Evolutionary conservation across 2,113 vertebrate species (phyloP), one percentile per base, ranked within the genome.

Genomic region (Ageneiosus marmoratus): DNA sequence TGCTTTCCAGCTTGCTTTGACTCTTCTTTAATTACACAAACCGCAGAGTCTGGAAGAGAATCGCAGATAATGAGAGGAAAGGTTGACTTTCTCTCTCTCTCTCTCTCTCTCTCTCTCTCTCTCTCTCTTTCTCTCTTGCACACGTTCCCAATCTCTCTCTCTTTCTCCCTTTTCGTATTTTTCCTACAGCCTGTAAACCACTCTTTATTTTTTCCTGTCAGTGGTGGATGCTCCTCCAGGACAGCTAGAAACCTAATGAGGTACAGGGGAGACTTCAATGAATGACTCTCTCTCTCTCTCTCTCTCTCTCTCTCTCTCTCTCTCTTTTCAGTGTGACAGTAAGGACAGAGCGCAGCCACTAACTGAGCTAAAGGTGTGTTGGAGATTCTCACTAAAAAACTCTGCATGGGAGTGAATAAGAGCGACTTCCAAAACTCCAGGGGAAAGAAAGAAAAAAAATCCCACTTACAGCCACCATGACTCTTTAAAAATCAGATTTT

Each of bases 231-330:
- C 85, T 86, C 85, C 86, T 85, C 82, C 85, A 82, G 89, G 83
- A 88, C 82, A 85, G 86, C 87, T 89, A 84, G 82, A 82, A 80
- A 85, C 81, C 85, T 90, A 90, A 90, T 90, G 83, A 90, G 86
- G 81, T 88, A 87, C 81, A 86, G 80, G 79, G 79, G 73, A 82
- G 73, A 77, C 46, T 75, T 79, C 80, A 82, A 88, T 88, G 76
- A 88, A 79, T 84, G 78, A 55, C 55, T 67, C 69, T 80, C 63
- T 50, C 75, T 53, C 50, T 81, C 80, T 72, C 79, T 69, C 79
- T 46, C 15, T 62, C n/a, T 67, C 53, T 69, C 70, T 81, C 20
- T 50, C 82, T 75, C 77, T 70, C 63, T 60, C 69, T 79, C 51
- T 48, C 22, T 62, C 50, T 63, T 55, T 70, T 72, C 32, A 32